A percentile compares a stretch with the other conserved stretches of the same genome.
Evolutionary conservation across 2,888 invertebrate genomes (phyloP).

Genomic region (Drosophila suboccidentalis): DNA sequence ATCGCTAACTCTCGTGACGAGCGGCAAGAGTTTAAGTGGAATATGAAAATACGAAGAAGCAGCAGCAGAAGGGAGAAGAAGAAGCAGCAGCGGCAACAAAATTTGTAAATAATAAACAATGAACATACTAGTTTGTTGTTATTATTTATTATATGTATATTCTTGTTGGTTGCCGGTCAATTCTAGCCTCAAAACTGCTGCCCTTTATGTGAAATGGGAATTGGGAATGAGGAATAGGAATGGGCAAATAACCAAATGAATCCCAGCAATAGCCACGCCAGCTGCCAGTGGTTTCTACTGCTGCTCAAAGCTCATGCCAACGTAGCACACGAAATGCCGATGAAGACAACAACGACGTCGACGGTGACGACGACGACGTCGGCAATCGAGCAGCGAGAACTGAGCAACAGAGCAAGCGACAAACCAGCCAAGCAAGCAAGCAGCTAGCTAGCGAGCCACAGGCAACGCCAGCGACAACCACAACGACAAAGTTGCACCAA

Average conservation of each 20-base stretch:
- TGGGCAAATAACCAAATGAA: slow-evolving; percentile 24
- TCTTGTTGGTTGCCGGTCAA: slow-evolving; percentile 38
- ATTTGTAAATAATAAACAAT: slow-evolving; percentile 62
- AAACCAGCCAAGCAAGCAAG: slow-evolving; percentile 64
- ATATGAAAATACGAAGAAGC: slow-evolving; percentile 7
- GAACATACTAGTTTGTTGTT: slow-evolving; percentile 45
- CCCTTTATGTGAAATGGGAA: slow-evolving; percentile 8
- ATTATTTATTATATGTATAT: slow-evolving; percentile 31
- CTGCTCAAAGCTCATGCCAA: slow-evolving; percentile 47
- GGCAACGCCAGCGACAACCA: slow-evolving; percentile 55
- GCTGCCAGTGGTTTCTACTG: slow-evolving; percentile 44
- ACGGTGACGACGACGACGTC: slow-evolving; percentile 37
- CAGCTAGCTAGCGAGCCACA: slow-evolving; percentile 41
- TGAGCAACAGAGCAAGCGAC: slow-evolving; percentile 43
- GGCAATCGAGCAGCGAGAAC: slow-evolving; percentile 36
- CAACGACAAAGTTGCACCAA: slow-evolving; percentile 67
- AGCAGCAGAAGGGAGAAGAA: slow-evolving; percentile 1
- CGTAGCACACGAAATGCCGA: slow-evolving; percentile 60
- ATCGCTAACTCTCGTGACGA: slow-evolving; percentile 35
- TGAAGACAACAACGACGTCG: slow-evolving; percentile 40
- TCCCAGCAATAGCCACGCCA: slow-evolving; percentile 52
- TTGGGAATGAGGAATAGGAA: slow-evolving; percentile 26
- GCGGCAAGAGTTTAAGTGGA: slow-evolving; percentile 20
- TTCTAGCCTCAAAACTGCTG: slow-evolving; percentile 48
- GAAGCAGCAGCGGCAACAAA: slow-evolving; percentile 17